A percentile compares a stretch with the other conserved stretches of the same genome.
Evolutionary conservation across 2,888 invertebrate species (phyloP).

Genomic region (Tetramorium bicarinatum): DNA sequence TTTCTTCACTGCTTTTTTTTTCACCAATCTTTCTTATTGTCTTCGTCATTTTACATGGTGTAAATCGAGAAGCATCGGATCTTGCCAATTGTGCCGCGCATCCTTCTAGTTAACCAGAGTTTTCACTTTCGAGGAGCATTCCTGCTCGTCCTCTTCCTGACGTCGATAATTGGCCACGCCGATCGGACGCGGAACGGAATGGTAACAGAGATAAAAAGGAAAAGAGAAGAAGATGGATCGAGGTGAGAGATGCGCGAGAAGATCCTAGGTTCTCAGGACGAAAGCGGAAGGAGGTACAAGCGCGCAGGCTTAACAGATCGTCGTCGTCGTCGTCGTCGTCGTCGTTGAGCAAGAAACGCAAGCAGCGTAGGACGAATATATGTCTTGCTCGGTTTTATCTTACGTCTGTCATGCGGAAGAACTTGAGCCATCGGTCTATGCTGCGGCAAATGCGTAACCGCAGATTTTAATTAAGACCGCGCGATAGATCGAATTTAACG

Average conservation of each 20-base stretch:
- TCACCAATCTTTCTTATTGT: slow-evolving; percentile 15
- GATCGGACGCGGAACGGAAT: slow-evolving; percentile 64
- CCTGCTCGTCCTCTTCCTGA: slow-evolving; percentile 61
- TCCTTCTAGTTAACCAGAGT: slow-evolving; percentile 37
- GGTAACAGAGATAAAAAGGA: slow-evolving; percentile 35
- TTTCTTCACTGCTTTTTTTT: not conserved
- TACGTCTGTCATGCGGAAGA: slow-evolving; percentile 43
- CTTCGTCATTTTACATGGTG: not conserved
- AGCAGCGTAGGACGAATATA: slow-evolving; percentile 1
- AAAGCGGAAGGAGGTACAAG: slow-evolving; percentile 73
- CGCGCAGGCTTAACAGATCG: slow-evolving; percentile 69
- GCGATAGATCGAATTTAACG: slow-evolving; percentile 48
- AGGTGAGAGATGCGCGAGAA: slow-evolving; percentile 42
- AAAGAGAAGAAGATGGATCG: slow-evolving; percentile 52
- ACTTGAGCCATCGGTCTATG: slow-evolving; percentile 37
- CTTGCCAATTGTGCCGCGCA: not conserved
- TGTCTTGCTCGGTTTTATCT: slow-evolving; percentile 33
- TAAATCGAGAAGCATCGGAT: slow-evolving; percentile 4
- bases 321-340: slow-evolving; percentile 44
- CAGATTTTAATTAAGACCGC: slow-evolving; percentile 43
- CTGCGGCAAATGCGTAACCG: slow-evolving; percentile 21
- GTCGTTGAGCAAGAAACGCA: slow-evolving; percentile 52
- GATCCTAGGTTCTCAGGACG: slow-evolving; percentile 73
- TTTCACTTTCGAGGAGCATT: slow-evolving; percentile 52
- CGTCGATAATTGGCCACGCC: slow-evolving; percentile 77